Base-by-base conservation (phyloP, 2,113 vertebrate genomes). In the Bagarius yarrelli region DNA sequence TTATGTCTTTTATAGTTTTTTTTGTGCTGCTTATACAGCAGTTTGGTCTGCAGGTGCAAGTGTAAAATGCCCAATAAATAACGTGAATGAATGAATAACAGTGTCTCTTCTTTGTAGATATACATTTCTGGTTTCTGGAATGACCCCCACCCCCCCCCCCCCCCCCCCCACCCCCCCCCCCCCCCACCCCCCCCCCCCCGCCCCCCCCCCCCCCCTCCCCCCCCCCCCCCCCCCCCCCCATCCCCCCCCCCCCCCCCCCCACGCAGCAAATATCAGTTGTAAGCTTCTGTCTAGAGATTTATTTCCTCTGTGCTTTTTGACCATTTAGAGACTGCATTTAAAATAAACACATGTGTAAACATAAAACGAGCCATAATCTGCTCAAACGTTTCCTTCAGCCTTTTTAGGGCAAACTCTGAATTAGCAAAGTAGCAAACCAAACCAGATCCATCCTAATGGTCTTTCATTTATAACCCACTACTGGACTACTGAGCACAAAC, bases 361-460 rank as follows among this genome's bases (percentile, higher is more conserved):
- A 23, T 73, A 73, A 55, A 55, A 52, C 11, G 25, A 27, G n/a
- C 40, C 36, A 27, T 15, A 70, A 0, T 50, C 47, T 12, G n/a
- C 40, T 25, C 23, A 47, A 70, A 52, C 1, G 40, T 47, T 80
- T 72, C 15, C 30, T 32, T 5, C 25, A 69, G 25, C 34, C 73
- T 27, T 76, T 64, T 75, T 50, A 59, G 47, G 73, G 36, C 74
- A 78, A 64, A 50, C 19, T 73, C 66, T 40, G 13, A 76, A 76
- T 57, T 4, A 76, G 50, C 55, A 40, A 61, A 50, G 9, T n/a
- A 27, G 19, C 80, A 76, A 76, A 76, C 76, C 69, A 76, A 81
- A 76, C 40, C 25, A 34, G 73, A 57, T 40, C n/a, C 47, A 81
- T n/a, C 52, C 18, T 67, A 60, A 25, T 12, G 5, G 34, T 60